Evolutionary conservation across 2,797 vertebrate genomes (phyloP).

Genomic region (Sebastes trivittatus): DNA sequence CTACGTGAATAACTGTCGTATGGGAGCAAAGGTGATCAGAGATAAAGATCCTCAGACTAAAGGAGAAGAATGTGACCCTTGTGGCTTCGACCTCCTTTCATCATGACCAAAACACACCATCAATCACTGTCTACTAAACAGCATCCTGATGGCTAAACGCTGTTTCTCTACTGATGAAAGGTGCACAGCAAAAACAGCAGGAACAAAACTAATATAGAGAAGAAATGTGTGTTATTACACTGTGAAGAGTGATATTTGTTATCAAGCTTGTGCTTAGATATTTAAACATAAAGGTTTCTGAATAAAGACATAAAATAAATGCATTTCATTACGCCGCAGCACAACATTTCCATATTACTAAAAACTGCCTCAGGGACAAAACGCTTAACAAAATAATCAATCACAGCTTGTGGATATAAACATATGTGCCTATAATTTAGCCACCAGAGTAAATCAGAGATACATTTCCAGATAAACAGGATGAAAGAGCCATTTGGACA

Average conservation of each 20-base stretch:
- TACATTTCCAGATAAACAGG: slow-evolving; percentile 66
- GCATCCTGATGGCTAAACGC: slow-evolving; percentile 52
- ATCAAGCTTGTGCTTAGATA: background rate
- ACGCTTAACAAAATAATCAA: slow-evolving; percentile 47
- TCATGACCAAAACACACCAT: slow-evolving; percentile 58
- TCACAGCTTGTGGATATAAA: slow-evolving; percentile 60
- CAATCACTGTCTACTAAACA: slow-evolving; percentile 60
- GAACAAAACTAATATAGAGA: background rate
- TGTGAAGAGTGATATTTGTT: background rate
- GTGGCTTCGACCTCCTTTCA: slow-evolving; percentile 65
- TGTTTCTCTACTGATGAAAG: slow-evolving; percentile 55
- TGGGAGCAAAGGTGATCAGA: slow-evolving; percentile 36
- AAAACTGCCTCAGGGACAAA: slow-evolving; percentile 39
- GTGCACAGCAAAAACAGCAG: slow-evolving; percentile 2
- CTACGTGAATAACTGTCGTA: background rate
- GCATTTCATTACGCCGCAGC: slow-evolving; percentile 1
- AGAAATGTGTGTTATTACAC: background rate
- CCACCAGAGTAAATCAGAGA: slow-evolving; percentile 49
- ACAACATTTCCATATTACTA: background rate
- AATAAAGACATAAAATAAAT: slow-evolving; percentile 5
- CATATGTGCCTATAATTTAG: slow-evolving; percentile 52
- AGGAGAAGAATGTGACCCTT: slow-evolving; percentile 61
- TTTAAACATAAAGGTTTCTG: background rate
- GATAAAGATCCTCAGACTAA: slow-evolving; percentile 54
- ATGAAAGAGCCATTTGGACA: slow-evolving; percentile 49